Evolutionary conservation across 1,140 invertebrate species (phyloP), one percentile per base, ranked within the genome.

Genomic region (Cotesia vestalis): DNA sequence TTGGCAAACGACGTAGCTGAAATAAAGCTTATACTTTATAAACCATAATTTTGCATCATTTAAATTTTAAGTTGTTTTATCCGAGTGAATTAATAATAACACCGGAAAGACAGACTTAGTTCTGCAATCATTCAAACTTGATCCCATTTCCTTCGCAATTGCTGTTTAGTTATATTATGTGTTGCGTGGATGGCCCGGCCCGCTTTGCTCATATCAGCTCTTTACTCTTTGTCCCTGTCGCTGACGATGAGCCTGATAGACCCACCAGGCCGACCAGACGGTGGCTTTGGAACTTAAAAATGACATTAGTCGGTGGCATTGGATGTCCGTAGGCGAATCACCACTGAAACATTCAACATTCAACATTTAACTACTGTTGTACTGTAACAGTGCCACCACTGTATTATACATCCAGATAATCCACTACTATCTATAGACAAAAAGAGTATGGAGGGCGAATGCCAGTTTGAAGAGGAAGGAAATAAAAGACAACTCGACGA

Each of bases 141-240:
- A 83, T 83, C 79, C 81, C 80, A 81, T 82, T 83, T 83, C 79
- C 81, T 83, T 81, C 73, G 78, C 75, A 78, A 78, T 81, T 79
- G 71, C 63, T 46, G 36, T 68, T 59, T 40, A 27, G 27, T 27
- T 27, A 27, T 27, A 27, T 27, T 27, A 27, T 27, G 35, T 62
- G 36, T 62, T 38, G 9, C 14, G 27, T 55, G 51, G 34, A 62
- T 27, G 40, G 1, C 17, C 60, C 40, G 40, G 40, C 11, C 40
- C 0, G 6, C 6, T 6, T 46, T 11, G 40, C 40, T 46, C 40
- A 9, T 11, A 8, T 27, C 27, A 27, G 27, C 27, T 27, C 27
- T 27, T 27, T 27, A 27, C 27, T 27, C 27, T 27, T 3, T 27
- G 27, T 27, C 27, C 27, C 27, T 27, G 27, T 27, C 27, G 27